Evolutionary conservation across 1,140 invertebrate species (phyloP).

Genomic region (Euschistus heros): DNA sequence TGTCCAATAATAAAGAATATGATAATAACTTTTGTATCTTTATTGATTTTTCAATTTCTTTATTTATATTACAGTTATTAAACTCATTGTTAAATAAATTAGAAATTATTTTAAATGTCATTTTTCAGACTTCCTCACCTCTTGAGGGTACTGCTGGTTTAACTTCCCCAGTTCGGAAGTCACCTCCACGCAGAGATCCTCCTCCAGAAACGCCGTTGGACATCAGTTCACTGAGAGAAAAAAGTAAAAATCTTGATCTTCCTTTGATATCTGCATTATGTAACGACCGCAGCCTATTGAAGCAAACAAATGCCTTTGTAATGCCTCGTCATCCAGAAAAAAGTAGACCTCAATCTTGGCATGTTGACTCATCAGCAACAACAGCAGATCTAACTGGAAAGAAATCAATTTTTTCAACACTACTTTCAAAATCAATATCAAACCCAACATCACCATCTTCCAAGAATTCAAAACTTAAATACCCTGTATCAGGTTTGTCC

Average conservation of each 20-base stretch:
- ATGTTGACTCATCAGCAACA: constrained; percentile 27
- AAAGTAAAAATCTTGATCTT: constrained; percentile 75
- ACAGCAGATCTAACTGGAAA: constrained; percentile 19
- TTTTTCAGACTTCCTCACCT: no score
- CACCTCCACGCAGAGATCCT: constrained; percentile 2
- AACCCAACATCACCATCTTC: constrained; percentile 19
- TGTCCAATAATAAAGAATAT: no score
- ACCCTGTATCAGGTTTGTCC: constrained; percentile 49
- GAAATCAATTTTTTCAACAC: constrained; percentile 26
- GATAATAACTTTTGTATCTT: no score
- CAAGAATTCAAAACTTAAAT: constrained; percentile 36
- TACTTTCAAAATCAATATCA: constrained; percentile 26
- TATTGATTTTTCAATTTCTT: no score
- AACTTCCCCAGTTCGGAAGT: constrained; percentile 5
- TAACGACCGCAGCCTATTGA: constrained; percentile 73
- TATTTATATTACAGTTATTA: no score
- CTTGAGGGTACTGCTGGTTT: constrained; percentile 7
- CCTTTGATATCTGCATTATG: constrained; percentile 80
- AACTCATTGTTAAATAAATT: no score
- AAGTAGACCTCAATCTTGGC: constrained; percentile 29
- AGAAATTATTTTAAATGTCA: no score
- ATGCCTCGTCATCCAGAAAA: constrained; percentile 61
- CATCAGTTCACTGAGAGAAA: constrained; percentile 68
- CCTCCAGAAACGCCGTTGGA: constrained; percentile 47
- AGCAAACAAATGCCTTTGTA: constrained; percentile 73